Evolutionary conservation across 2,113 vertebrate species (phyloP).

Genomic region (Zosterops pallidus): DNA sequence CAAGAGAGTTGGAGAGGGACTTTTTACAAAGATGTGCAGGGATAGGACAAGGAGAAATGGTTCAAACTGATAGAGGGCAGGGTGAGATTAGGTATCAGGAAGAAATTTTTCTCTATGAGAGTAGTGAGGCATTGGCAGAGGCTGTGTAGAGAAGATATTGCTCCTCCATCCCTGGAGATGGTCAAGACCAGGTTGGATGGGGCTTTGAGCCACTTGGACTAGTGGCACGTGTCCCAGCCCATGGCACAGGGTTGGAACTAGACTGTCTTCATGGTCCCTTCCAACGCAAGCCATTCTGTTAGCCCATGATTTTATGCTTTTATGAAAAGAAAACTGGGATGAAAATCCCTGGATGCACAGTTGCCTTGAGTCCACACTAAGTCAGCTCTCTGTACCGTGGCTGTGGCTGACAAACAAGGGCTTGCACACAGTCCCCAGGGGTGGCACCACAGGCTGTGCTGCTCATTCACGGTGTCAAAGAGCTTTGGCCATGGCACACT

Average conservation of each 20-base stretch:
- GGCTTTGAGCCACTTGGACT: not conserved
- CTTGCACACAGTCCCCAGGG: not conserved
- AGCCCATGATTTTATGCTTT: not conserved
- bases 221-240: not conserved
- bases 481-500: not conserved
- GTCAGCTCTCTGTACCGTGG: not conserved
- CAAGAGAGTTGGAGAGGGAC: not conserved
- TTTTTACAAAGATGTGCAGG: not conserved
- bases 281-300: not conserved
- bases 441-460: rapidly evolving
- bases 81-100: not conserved
- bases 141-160: not conserved
- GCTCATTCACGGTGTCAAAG: not conserved
- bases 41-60: not conserved
- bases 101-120: not conserved
- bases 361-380: not conserved
- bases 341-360: not conserved
- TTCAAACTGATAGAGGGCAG: not conserved
- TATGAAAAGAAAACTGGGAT: not conserved
- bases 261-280: not conserved
- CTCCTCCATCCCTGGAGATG: not conserved
- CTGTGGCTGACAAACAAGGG: not conserved
- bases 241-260: not conserved
- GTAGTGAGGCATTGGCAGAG: not conserved
- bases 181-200: not conserved